Evolutionary conservation across 2,888 invertebrate genomes (phyloP).

Genomic region (Drosophila neonasuta): DNA sequence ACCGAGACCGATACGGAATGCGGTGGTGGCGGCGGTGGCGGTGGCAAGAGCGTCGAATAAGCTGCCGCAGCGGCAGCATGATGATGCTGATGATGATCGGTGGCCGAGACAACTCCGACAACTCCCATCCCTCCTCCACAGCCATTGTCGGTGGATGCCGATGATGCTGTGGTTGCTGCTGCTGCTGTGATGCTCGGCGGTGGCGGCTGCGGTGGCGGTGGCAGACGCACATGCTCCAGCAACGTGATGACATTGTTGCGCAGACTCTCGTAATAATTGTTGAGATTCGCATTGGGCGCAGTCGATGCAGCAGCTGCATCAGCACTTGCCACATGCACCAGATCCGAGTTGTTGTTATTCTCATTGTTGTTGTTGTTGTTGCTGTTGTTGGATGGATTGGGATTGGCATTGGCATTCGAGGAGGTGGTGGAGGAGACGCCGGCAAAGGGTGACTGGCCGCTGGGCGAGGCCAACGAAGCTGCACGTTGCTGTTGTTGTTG

Average conservation of each 20-base stretch:
- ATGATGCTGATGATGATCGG: constrained; percentile 35
- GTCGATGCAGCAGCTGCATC: background rate
- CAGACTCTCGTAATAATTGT: constrained; percentile 95
- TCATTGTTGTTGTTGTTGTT: background rate
- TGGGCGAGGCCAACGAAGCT: constrained; percentile 57
- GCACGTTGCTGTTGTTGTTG: constrained; percentile 36
- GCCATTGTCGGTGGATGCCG: constrained; percentile 45
- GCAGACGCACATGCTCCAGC: constrained; percentile 94
- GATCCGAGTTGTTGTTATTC: background rate
- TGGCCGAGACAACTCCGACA: background rate
- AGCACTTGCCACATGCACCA: constrained; percentile 2
- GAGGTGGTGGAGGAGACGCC: constrained; percentile 69
- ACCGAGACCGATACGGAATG: too few relatives aligned
- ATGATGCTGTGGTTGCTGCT: constrained; percentile 35
- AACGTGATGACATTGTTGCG: constrained; percentile 95
- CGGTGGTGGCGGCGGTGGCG: constrained; percentile 54
- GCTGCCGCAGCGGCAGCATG: constrained; percentile 50
- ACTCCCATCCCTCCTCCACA: constrained; percentile 18
- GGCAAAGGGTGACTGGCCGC: constrained; percentile 70
- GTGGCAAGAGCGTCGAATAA: constrained; percentile 63
- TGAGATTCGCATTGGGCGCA: constrained; percentile 85
- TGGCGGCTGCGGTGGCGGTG: constrained; percentile 81
- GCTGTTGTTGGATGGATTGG: background rate
- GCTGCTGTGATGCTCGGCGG: constrained; percentile 15
- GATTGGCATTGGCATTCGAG: background rate